Evolutionary conservation across 2,888 invertebrate species (phyloP).

Genomic region (Drosophila atripex): DNA sequence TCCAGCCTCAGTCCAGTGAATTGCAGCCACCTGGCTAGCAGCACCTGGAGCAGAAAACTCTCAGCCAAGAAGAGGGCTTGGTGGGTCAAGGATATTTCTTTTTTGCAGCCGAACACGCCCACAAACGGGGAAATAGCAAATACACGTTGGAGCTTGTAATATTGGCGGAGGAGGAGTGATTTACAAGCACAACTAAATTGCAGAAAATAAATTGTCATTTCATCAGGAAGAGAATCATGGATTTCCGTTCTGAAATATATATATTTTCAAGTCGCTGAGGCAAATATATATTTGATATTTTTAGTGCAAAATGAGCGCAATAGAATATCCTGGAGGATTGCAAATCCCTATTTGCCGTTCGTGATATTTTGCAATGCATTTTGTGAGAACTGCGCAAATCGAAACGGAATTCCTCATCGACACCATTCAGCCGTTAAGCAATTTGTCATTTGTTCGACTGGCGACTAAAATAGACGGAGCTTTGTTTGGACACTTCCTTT

Average conservation of each 20-base stretch:
- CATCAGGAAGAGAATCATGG: neutral
- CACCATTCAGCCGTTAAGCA: constrained; percentile 12
- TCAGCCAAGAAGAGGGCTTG: constrained; percentile 10
- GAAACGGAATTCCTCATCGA: constrained; percentile 17
- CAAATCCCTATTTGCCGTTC: neutral
- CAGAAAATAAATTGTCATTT: constrained; percentile 25
- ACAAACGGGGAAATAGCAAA: constrained; percentile 5
- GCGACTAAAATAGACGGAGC: constrained; percentile 10
- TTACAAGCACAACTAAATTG: constrained; percentile 12
- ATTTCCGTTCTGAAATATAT: neutral
- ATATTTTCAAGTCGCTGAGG: constrained; percentile 1
- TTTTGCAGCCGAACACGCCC: constrained; percentile 36
- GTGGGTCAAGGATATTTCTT: constrained; percentile 63
- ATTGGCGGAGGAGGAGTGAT: constrained; percentile 15
- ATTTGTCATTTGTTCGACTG: constrained; percentile 25
- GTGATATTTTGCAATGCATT: constrained; percentile 1
- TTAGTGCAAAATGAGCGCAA: neutral
- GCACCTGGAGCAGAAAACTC: constrained; percentile 25
- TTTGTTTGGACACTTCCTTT: constrained; percentile 16
- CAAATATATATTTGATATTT: constrained; percentile 15
- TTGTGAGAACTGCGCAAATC: constrained; percentile 13
- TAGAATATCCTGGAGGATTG: constrained; percentile 5
- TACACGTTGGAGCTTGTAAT: constrained; percentile 8
- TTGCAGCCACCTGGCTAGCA: constrained; percentile 14
- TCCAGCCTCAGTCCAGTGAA: constrained; percentile 3